Conservation (phyloP, 2,888 invertebrate genomes). For the Tetheella fluctuosa region DNA sequence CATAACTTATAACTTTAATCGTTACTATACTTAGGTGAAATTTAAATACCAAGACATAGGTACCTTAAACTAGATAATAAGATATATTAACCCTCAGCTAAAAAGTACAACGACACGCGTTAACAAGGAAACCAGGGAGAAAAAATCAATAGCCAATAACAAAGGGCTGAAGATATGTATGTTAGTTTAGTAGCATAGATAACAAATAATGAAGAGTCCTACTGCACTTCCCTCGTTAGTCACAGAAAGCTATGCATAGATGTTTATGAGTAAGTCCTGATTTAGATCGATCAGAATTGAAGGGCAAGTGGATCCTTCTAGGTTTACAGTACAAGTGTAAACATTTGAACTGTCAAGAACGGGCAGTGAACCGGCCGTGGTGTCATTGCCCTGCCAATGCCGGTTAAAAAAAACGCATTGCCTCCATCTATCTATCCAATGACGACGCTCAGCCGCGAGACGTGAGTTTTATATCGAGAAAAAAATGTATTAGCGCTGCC, state of each 20-base stretch:
- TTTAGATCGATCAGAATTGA: conserved; percentile 50
- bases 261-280: conserved; percentile 21
- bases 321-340: conserved; percentile 70
- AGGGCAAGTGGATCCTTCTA: conserved; percentile 68
- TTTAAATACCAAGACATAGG: background rate
- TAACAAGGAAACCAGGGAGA: background rate
- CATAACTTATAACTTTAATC: no score
- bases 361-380: conserved; percentile 78
- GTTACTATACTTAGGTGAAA: background rate
- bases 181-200: conserved; percentile 28
- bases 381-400: conserved; percentile 81
- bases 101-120: background rate
- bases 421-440: conserved; percentile 69
- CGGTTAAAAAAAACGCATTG: conserved; percentile 81
- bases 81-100: background rate
- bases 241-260: background rate
- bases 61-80: background rate
- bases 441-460: conserved; percentile 53
- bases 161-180: conserved; percentile 21
- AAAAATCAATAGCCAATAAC: background rate
- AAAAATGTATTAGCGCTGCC: conserved; percentile 32
- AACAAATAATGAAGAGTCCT: conserved; percentile 10
- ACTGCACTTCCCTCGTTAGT: background rate
- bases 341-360: conserved; percentile 84
- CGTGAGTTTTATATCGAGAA: conserved; percentile 56